Base-by-base conservation (phyloP, 2,888 invertebrate species). In the Cheilosia scutellata region DNA sequence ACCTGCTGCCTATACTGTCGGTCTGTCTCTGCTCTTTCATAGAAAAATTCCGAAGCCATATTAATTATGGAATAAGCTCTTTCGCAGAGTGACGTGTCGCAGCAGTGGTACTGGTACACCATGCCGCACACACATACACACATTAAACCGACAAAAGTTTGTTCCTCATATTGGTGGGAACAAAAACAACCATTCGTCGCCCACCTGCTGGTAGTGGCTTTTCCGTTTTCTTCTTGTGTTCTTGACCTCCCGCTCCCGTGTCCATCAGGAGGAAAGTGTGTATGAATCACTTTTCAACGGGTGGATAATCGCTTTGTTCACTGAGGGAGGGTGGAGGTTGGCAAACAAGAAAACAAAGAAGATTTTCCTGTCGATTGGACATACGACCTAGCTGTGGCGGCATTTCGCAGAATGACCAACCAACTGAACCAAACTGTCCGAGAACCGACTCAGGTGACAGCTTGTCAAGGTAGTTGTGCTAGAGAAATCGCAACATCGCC, bases 311-410 rank as follows among this genome's bases (percentile, higher is more conserved):
- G 62, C 86, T 86, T 86, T 86, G 82, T 86, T 72, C 71, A 25
- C 40, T 13, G 29, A 0, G 40, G 51, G 31, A n/a, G 65, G 44
- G 49, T 13, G 53, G 40, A 6, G 27, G 55, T 5, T 51, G 62
- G 68, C 44, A 20, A 76, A 71, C 75, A 76, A 66, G 82, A 76
- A 86, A 86, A 86, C 82, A 86, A 86, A 86, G 86, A 86, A 86
- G 86, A 86, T 86, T 86, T 86, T 86, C 86, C 86, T 60, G 86
- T 86, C 86, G 86, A 86, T 86, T 86, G 76, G 86, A 86, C 62
- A 76, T 47, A 57, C 58, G 68, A 78, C 77, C 62, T 63, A 71
- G 66, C 57, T 40, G 65, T 33, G 70, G 31, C 33, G 66, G 60
- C 33, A 11, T 60, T 80, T 80, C 84, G 70, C 63, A 84, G 84